Base-by-base conservation (phyloP, 23 tunicate species). In the Trididemnum miniatum region DNA sequence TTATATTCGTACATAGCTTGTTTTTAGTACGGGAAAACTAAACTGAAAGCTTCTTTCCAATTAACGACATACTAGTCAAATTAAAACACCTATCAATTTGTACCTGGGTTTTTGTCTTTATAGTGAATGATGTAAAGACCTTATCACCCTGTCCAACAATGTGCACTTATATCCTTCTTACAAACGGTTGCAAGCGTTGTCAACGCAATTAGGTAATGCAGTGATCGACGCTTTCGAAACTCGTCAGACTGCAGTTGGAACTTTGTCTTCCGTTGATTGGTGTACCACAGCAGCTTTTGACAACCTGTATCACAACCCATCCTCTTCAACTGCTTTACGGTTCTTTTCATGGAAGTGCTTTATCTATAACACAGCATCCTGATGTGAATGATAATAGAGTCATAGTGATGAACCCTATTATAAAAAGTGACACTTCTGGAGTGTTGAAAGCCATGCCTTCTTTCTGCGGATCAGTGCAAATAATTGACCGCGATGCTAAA, bases 91-190 rank as follows among this genome's bases (percentile, higher is more conserved):
- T 5, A 4, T 62, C 20, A 62, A 62, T 62, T 22, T 62, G 30
- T 62, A 62, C 22, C 22, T 62, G 69, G 69, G 69, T 9, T 62
- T 62, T 62, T 24, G 69, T 9, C 24, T 62, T 15, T 62, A 9
- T 24, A 62, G 27, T 62, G 69, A 62, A 62, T 9, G 69, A 62
- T 22, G 69, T 24, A 62, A 62, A 25, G 69, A 62, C 30, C 69
- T 62, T 25, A 62, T 62, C 69, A 62, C 69, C 24, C 23, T 62
- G 20, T 22, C 22, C 23, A 62, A 62, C 30, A 62, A 62, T 15
- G 5, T 62, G 69, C 69, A 22, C 4, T 62, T 62, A 22, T 62
- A 24, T 62, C 69, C 69, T 62, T 62, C 69, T 9, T 62, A 62
- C 24, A 20, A 62, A 62, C 20, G 69, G 5, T 9, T 62, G 22